Percentiles rank a stretch among this genome's conserved stretches.
phyloP scores from a whole-genome alignment of 2,797 vertebrate species.

The Mus minutoides region DNA sequence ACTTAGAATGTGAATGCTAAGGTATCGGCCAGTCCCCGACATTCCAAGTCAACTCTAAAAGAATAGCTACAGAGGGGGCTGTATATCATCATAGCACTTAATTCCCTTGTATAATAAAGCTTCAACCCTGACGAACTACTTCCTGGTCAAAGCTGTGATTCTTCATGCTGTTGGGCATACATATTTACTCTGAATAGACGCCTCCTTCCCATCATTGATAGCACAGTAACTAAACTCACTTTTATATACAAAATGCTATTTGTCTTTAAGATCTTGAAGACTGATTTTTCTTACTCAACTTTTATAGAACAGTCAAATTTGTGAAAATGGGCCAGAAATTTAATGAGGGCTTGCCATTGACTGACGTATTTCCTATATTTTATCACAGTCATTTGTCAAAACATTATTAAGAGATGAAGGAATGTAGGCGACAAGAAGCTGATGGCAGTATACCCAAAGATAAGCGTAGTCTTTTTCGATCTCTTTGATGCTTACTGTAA shows the following conservation, averaged over 20 bases:
- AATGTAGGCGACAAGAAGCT: neutral
- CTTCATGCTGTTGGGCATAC: no score
- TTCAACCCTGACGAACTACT: neutral
- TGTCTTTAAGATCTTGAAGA: neutral
- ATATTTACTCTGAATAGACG: accelerated
- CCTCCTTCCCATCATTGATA: neutral
- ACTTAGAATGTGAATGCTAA: neutral
- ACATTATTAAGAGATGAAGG: neutral
- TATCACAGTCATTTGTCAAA: slow-evolving; percentile 12
- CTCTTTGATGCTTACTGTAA: neutral
- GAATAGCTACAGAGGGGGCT: neutral
- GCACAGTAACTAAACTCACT: neutral
- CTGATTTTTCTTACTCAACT: neutral
- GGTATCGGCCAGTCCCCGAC: neutral
- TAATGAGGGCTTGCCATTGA: neutral
- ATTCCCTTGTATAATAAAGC: neutral
- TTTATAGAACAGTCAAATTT: neutral
- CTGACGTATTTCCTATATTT: neutral
- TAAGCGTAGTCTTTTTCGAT: neutral
- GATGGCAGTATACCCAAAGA: neutral
- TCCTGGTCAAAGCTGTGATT: neutral
- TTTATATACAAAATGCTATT: neutral
- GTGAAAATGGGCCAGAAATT: neutral
- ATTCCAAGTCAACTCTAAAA: neutral
- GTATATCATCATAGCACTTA: neutral